Evolutionary conservation across 2,888 invertebrate species (phyloP).

Genomic region (Drosophila rellima): DNA sequence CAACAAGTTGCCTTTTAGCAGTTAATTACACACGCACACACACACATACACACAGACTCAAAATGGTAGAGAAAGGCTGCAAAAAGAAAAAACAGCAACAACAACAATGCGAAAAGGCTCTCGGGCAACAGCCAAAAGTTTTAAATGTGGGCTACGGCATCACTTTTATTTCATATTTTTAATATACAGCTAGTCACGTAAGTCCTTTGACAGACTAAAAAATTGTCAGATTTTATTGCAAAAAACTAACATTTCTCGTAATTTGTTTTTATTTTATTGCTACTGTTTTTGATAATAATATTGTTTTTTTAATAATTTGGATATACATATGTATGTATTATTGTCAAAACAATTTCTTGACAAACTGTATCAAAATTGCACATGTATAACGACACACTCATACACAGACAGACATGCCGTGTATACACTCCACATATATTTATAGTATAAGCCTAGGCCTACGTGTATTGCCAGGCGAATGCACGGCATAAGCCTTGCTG

Average conservation of each 20-base stretch:
- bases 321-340: too few relatives aligned
- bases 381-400: background rate
- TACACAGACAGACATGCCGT: background rate
- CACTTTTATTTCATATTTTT: constrained; percentile 32
- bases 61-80: constrained; percentile 24
- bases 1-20: constrained; percentile 80
- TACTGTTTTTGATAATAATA: too few relatives aligned
- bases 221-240: too few relatives aligned
- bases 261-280: too few relatives aligned
- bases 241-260: too few relatives aligned
- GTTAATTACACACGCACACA: constrained; percentile 68
- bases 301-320: too few relatives aligned
- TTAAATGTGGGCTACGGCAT: constrained; percentile 65
- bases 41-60: constrained; percentile 3
- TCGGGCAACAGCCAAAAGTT: constrained; percentile 57
- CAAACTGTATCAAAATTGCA: background rate
- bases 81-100: constrained; percentile 23
- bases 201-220: background rate
- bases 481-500: constrained; percentile 59
- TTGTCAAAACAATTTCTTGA: background rate
- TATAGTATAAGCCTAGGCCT: constrained; percentile 45
- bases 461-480: constrained; percentile 43
- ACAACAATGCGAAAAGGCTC: constrained; percentile 31
- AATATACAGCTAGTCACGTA: constrained; percentile 28
- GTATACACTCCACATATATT: constrained; percentile 28